These are phyloP conservation scores for Drosophila colorata DNA, from an alignment of 2,888 invertebrate genomes.

Conservation along the genomic window DNA sequence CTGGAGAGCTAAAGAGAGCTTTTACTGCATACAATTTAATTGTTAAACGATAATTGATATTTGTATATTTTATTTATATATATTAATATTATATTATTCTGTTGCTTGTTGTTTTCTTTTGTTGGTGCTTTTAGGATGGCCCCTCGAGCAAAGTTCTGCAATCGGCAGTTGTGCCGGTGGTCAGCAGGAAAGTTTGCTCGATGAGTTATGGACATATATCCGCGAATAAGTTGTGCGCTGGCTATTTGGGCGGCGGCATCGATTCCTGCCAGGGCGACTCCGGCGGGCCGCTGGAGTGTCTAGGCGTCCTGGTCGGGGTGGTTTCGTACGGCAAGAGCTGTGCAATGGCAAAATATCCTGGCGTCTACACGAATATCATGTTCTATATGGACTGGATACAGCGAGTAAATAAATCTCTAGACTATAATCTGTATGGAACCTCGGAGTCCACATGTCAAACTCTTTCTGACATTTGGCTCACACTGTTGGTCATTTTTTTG, in stretches of 20 bases:
- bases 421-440: constrained; percentile 32
- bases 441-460: background rate
- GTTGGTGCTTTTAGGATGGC: too few species aligned
- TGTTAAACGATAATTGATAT: too few species aligned
- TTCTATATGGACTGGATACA: constrained; percentile 66
- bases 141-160: constrained; percentile 14
- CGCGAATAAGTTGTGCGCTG: constrained; percentile 73
- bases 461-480: constrained; percentile 1
- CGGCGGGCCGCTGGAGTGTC: constrained; percentile 79
- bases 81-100: too few species aligned
- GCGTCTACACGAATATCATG: constrained; percentile 80
- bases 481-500: constrained; percentile 23
- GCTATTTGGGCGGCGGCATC: constrained; percentile 65
- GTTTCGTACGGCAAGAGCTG: constrained; percentile 80
- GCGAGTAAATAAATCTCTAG: constrained; percentile 48
- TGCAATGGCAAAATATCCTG: constrained; percentile 64
- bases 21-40: too few species aligned
- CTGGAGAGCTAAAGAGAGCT: too few species aligned
- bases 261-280: constrained; percentile 83
- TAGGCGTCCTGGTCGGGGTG: constrained; percentile 62
- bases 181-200: constrained; percentile 47
- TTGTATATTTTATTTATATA: too few species aligned
- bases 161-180: constrained; percentile 58
- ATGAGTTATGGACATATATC: constrained; percentile 56
- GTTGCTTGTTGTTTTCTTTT: too few species aligned